phyloP scores from a whole-genome alignment of 2,113 vertebrate species.

The Limnothrissa miodon region DNA sequence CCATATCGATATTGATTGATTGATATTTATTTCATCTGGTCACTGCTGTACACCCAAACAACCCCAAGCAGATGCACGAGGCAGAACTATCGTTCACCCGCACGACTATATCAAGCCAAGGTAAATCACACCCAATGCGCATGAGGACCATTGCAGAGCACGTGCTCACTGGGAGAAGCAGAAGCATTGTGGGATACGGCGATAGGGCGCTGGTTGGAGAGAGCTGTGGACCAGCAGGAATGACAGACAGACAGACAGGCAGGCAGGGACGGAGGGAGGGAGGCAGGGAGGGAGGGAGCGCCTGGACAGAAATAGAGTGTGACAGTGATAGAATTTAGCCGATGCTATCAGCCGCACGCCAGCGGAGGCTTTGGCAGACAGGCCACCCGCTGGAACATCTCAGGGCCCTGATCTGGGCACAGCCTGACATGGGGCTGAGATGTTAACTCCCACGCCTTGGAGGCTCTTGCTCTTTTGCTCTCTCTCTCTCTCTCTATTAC shows the following conservation, averaged over 20 bases:
- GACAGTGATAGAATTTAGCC: conserved; percentile 78
- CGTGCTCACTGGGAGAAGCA: not conserved
- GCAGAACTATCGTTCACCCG: not conserved
- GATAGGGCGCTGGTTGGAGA: not conserved
- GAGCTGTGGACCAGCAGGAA: conserved; percentile 11
- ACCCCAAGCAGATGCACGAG: no score
- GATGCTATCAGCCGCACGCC: conserved; percentile 76
- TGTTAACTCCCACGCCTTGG: conserved; percentile 65
- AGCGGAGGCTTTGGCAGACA: conserved; percentile 71
- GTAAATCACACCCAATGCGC: not conserved
- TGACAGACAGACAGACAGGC: conserved; percentile 54
- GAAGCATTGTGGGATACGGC: not conserved
- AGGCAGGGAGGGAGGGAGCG: conserved; percentile 53
- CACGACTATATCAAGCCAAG: not conserved
- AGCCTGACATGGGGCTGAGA: conserved; percentile 72
- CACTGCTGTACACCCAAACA: no score
- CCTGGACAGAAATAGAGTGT: conserved; percentile 46
- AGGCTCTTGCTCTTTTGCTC: not conserved
- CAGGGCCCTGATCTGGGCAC: conserved; percentile 68
- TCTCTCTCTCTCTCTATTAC: not conserved
- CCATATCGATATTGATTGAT: no score
- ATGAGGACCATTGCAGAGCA: not conserved
- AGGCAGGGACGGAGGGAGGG: no score
- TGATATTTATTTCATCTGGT: no score
- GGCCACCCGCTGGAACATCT: conserved; percentile 72